phyloP scores from a whole-genome alignment of 2,888 invertebrate species.

The Spodoptera exigua region DNA sequence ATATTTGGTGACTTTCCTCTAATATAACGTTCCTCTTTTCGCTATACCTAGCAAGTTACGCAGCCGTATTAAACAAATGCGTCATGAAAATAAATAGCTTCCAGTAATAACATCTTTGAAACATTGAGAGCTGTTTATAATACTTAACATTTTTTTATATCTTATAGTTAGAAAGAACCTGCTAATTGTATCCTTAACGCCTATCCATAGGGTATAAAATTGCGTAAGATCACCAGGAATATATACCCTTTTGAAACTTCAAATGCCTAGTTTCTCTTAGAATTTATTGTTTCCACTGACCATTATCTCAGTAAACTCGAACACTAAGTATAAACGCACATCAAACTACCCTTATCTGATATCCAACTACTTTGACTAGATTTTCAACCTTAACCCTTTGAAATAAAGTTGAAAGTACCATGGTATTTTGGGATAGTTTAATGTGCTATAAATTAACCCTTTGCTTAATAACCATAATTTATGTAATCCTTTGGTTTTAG shows the following conservation, averaged over 20 bases:
- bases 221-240: neutral
- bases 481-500: conserved; percentile 58
- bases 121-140: conserved; percentile 12
- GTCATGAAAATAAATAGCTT: conserved; percentile 22
- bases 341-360: too few relatives aligned
- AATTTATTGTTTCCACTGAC: conserved; percentile 19
- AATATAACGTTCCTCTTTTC: too few relatives aligned
- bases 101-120: conserved; percentile 34
- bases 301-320: conserved; percentile 8
- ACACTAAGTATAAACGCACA: too few relatives aligned
- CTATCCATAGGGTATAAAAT: conserved; percentile 1
- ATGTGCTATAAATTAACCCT: conserved; percentile 7
- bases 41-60: conserved; percentile 14
- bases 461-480: conserved; percentile 12
- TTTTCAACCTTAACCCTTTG: too few relatives aligned
- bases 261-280: neutral
- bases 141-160: conserved; percentile 18
- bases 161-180: neutral
- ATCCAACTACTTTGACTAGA: too few relatives aligned
- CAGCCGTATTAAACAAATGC: conserved; percentile 20
- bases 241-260: neutral
- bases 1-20: conserved; percentile 22
- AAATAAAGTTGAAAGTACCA: too few relatives aligned
- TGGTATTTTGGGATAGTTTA: too few relatives aligned
- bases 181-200: neutral